Percentiles rank a stretch among this genome's conserved stretches.
phyloP scores from a whole-genome alignment of 2,888 invertebrate genomes.

The Buathra laborator region DNA sequence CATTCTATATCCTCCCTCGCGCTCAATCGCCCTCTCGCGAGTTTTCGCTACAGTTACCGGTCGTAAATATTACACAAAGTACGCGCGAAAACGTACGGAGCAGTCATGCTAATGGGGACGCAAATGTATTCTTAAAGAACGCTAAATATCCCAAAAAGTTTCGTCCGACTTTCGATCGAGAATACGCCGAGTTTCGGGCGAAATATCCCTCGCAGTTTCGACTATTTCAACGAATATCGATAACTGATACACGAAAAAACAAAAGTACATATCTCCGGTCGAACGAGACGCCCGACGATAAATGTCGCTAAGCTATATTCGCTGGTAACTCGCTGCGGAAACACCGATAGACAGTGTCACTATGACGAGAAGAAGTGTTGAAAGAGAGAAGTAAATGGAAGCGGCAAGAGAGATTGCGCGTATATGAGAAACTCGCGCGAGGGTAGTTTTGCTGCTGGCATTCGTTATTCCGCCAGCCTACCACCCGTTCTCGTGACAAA shows the following conservation, averaged over 20 bases:
- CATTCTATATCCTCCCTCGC: background rate
- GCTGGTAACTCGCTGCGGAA: background rate
- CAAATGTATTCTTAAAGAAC: background rate
- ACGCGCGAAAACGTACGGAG: background rate
- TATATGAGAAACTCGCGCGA: slow-evolving; percentile 31
- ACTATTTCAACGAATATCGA: background rate
- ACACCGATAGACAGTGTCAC: background rate
- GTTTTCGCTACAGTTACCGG: background rate
- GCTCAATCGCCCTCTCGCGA: background rate
- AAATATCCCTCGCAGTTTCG: background rate
- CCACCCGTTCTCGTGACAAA: slow-evolving; percentile 77
- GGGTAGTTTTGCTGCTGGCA: background rate
- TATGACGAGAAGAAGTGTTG: background rate
- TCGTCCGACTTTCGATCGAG: slow-evolving; percentile 6
- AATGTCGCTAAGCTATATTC: background rate
- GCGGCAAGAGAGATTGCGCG: slow-evolving; percentile 34
- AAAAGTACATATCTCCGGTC: background rate
- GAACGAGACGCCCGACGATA: background rate
- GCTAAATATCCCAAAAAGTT: background rate
- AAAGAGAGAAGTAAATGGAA: background rate
- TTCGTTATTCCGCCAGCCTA: slow-evolving; percentile 31
- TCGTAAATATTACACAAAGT: background rate
- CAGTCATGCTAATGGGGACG: background rate
- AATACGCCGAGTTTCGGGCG: too few relatives aligned
- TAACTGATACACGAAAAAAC: background rate